A percentile compares a stretch with the other conserved stretches of the same genome.
Conservation (phyloP, 2,888 invertebrate species). For the Acholoe squamosa region DNA sequence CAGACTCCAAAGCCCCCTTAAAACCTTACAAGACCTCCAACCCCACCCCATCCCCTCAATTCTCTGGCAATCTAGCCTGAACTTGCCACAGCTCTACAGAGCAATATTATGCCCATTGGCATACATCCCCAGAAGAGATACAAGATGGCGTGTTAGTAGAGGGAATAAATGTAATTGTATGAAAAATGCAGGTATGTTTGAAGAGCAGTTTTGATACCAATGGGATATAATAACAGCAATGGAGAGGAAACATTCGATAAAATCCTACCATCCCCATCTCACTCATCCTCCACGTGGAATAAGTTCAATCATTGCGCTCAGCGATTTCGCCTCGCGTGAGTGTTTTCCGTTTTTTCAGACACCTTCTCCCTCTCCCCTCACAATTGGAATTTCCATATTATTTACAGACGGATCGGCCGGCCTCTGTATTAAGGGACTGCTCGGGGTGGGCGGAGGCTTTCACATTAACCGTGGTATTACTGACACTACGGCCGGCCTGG, state of each 20-base stretch:
- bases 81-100: no score
- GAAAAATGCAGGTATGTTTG: no score
- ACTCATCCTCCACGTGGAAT: background rate
- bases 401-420: background rate
- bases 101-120: no score
- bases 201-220: no score
- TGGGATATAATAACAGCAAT: background rate
- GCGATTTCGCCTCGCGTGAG: background rate
- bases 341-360: background rate
- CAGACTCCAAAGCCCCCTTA: background rate
- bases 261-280: background rate
- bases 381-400: constrained; percentile 47
- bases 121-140: no score
- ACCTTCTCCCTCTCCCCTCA: background rate
- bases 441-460: background rate
- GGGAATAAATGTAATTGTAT: no score
- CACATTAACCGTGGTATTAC: constrained; percentile 52
- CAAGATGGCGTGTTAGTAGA: no score
- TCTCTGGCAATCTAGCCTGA: no score
- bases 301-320: constrained; percentile 15
- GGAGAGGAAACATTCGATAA: background rate
- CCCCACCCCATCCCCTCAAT: background rate
- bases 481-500: background rate
- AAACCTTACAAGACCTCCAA: no score
- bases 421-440: background rate